A percentile compares a stretch with the other conserved stretches of the same genome.
Evolutionary conservation across 2,888 invertebrate species (phyloP).

Genomic region (Chaitophorus viminalis): DNA sequence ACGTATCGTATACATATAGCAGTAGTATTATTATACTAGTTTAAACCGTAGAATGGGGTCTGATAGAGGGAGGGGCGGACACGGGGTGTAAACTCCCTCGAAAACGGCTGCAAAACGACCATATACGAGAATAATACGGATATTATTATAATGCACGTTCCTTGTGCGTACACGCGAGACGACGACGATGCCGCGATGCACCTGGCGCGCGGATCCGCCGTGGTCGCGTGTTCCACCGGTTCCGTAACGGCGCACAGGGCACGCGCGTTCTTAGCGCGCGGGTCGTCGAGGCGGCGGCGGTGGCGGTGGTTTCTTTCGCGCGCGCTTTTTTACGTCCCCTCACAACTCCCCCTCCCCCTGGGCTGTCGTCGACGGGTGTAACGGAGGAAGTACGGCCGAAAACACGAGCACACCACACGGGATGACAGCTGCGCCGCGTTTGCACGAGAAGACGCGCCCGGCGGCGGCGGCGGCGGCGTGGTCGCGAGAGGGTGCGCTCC

Average conservation of each 20-base stretch:
- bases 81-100: background rate
- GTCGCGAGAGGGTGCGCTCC: background rate
- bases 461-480: no score
- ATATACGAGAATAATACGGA: no score
- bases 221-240: constrained; percentile 18
- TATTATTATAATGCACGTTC: no score
- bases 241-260: background rate
- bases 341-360: no score
- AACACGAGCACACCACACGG: background rate
- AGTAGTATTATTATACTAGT: no score
- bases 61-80: background rate
- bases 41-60: no score
- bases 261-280: background rate
- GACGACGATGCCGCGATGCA: background rate
- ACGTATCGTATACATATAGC: no score
- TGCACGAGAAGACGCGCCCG: background rate
- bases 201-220: background rate
- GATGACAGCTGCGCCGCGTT: background rate
- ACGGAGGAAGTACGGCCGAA: no score
- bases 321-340: background rate
- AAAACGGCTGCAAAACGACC: no score
- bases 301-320: constrained; percentile 22
- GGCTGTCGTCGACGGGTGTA: no score
- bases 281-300: no score
- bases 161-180: background rate